Percentiles rank a stretch among this genome's conserved stretches.
Evolutionary conservation across 2,113 vertebrate genomes (phyloP).

Genomic region (Mormyrus lacerda): DNA sequence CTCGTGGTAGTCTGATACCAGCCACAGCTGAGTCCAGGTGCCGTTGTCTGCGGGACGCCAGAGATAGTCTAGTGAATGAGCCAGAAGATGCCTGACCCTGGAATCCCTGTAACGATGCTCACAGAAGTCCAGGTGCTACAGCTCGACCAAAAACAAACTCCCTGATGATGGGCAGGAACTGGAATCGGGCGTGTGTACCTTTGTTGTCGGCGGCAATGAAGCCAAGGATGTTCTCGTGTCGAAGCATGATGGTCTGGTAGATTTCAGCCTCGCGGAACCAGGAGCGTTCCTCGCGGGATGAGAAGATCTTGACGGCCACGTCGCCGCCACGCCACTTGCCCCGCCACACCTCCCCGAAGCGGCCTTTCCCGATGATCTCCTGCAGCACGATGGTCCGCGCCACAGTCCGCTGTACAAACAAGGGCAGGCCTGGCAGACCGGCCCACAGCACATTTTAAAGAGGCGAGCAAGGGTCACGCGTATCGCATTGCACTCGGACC

Average conservation of each 20-base stretch:
- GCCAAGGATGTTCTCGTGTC: slow-evolving; percentile 91
- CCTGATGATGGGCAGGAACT: background rate
- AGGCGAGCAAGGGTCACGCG: background rate
- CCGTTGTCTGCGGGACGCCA: slow-evolving; percentile 72
- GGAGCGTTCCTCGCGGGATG: slow-evolving; percentile 87
- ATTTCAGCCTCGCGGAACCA: slow-evolving; percentile 97
- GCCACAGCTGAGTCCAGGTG: slow-evolving; percentile 93
- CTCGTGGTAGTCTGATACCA: slow-evolving; percentile 92
- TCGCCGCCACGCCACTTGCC: slow-evolving; percentile 88
- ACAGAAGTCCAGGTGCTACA: background rate
- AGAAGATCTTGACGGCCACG: slow-evolving; percentile 96
- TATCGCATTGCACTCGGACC: background rate
- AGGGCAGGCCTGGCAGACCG: slow-evolving; percentile 68
- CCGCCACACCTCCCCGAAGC: slow-evolving; percentile 93
- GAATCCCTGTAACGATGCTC: background rate
- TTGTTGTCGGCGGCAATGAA: slow-evolving; percentile 96
- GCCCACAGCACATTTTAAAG: background rate
- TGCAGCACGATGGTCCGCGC: slow-evolving; percentile 90
- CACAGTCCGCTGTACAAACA: slow-evolving; percentile 89
- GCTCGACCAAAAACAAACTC: background rate
- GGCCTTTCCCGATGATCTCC: slow-evolving; percentile 92
- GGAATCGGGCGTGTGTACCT: slow-evolving; percentile 53
- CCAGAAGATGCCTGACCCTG: background rate
- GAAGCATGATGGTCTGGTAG: slow-evolving; percentile 91
- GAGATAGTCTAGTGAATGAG: background rate